Conservation (phyloP, 30 jellyfish, hydroid and myxozoan genomes). For the Cassiopea xamachana region DNA sequence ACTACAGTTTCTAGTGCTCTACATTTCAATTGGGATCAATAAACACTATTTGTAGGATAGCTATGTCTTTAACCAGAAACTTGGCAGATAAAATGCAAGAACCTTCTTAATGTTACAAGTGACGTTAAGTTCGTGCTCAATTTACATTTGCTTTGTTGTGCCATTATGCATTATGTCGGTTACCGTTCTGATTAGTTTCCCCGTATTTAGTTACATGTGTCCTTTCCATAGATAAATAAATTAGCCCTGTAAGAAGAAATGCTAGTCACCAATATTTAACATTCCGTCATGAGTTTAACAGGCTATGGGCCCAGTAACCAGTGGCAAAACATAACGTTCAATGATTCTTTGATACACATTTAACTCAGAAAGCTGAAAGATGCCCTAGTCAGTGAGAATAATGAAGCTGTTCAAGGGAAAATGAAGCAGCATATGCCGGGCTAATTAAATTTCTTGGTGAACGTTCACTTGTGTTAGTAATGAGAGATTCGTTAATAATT, state of each 20-base stretch:
- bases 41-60: no score
- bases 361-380: not conserved
- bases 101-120: no score
- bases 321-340: not conserved
- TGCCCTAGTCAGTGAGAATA: not conserved
- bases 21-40: no score
- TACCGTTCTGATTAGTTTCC: not conserved
- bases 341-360: not conserved
- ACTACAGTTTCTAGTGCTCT: no score
- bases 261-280: not conserved
- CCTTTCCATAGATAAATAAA: not conserved
- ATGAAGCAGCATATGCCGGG: conserved; percentile 56
- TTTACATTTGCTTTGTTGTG: not conserved
- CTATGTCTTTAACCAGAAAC: no score
- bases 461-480: not conserved
- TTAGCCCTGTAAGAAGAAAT: not conserved
- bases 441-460: conserved; percentile 64
- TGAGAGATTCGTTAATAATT: conserved; percentile 2
- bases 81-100: no score
- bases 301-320: not conserved
- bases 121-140: no score
- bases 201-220: not conserved
- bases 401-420: not conserved
- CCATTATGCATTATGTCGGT: not conserved
- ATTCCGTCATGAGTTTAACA: not conserved